These are phyloP conservation scores for Palythoa caribaeorum DNA, from an alignment of 92 coral and sea anemone genomes.

Conservation along the genomic window DNA sequence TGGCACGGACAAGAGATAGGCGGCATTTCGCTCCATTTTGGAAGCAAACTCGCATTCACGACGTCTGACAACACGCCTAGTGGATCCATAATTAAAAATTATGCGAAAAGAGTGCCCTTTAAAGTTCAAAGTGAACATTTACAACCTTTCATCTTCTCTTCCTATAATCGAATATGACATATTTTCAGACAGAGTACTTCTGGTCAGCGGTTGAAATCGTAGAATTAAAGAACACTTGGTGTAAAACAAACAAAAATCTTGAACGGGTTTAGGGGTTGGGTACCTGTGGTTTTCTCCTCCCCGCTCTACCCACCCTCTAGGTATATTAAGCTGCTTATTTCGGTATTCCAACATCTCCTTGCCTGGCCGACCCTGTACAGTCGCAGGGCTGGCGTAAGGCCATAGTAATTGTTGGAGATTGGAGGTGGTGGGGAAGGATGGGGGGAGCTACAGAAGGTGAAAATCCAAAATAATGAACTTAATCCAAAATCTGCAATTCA, in stretches of 20 bases:
- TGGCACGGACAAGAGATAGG: constrained; percentile 49
- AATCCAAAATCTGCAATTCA: too few relatives aligned
- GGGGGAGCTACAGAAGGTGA: too few relatives aligned
- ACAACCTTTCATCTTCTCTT: not conserved
- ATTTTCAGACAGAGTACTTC: not conserved
- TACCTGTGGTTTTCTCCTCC: too few relatives aligned
- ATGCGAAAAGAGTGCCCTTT: not conserved
- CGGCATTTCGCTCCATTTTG: constrained; percentile 82
- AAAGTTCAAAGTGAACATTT: not conserved
- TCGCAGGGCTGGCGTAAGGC: too few relatives aligned
- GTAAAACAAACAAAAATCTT: not conserved
- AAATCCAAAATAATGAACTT: too few relatives aligned
- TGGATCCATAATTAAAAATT: not conserved
- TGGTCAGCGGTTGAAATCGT: not conserved
- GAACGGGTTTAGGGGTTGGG: too few relatives aligned
- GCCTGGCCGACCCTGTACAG: too few relatives aligned
- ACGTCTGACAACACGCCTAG: constrained; percentile 74
- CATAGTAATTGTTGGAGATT: too few relatives aligned
- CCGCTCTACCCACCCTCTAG: too few relatives aligned
- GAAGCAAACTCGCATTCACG: constrained; percentile 79
- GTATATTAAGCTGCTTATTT: too few relatives aligned
- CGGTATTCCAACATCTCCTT: too few relatives aligned
- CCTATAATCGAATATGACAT: not conserved
- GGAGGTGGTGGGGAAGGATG: too few relatives aligned
- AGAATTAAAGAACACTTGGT: not conserved